A percentile compares a stretch with the other conserved stretches of the same genome.
Evolutionary conservation across 2,888 invertebrate species (phyloP).

Genomic region (Himalopsyche anomala): DNA sequence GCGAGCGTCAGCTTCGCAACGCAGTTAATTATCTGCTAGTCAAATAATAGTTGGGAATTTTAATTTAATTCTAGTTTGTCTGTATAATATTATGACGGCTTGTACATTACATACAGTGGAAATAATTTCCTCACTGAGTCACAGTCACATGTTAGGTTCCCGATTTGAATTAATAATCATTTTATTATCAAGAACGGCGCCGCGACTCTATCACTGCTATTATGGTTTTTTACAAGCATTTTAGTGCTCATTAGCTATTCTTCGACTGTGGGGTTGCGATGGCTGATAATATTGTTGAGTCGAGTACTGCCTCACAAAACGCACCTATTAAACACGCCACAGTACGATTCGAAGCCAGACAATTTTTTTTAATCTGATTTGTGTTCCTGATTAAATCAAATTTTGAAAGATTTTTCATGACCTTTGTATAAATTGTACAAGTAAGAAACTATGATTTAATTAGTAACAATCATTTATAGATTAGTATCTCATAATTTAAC

Average conservation of each 20-base stretch:
- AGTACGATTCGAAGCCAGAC: neutral
- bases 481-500: no score
- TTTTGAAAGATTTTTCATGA: no score
- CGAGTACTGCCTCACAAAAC: constrained; percentile 28
- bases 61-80: no score
- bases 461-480: no score
- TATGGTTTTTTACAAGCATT: constrained; percentile 58
- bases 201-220: constrained; percentile 39
- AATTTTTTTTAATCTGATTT: no score
- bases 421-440: no score
- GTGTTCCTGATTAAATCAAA: no score
- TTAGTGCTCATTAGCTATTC: constrained; percentile 64
- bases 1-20: no score
- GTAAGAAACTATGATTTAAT: no score
- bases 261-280: constrained; percentile 57
- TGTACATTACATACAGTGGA: neutral
- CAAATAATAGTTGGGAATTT: no score
- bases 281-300: constrained; percentile 44
- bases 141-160: constrained; percentile 61
- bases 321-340: constrained; percentile 38
- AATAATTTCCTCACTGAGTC: constrained; percentile 51
- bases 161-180: constrained; percentile 63
- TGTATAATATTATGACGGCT: constrained; percentile 1
- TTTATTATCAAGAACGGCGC: constrained; percentile 53
- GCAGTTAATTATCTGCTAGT: no score